These are phyloP conservation scores for Alca torda DNA, from an alignment of 2,797 vertebrate species.

Conservation along the genomic window DNA sequence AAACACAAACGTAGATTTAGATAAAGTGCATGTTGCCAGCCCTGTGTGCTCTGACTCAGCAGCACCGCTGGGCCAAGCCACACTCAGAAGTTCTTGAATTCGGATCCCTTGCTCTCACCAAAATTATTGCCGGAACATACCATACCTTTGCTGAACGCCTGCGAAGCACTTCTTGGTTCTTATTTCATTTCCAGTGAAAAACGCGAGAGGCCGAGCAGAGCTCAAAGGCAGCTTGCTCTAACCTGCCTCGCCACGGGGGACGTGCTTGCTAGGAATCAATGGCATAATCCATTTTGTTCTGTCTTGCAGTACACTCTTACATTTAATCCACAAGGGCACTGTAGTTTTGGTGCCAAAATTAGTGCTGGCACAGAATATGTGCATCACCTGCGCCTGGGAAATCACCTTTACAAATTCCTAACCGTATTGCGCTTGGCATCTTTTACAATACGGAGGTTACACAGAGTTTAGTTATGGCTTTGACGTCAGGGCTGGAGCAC, in stretches of 20 bases:
- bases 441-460: neutral
- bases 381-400: neutral
- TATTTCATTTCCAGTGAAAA: neutral
- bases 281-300: neutral
- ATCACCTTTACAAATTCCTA: neutral
- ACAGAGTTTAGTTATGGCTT: neutral
- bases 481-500: neutral
- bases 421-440: neutral
- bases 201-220: neutral
- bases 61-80: neutral
- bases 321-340: neutral
- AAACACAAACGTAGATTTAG: neutral
- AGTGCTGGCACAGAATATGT: neutral
- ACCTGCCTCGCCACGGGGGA: neutral
- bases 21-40: fast-evolving
- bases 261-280: neutral
- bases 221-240: neutral
- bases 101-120: neutral
- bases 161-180: neutral
- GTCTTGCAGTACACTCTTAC: neutral
- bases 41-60: neutral
- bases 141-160: neutral
- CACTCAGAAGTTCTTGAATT: neutral
- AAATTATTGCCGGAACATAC: neutral
- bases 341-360: conserved; percentile 10